Percentiles rank a stretch among this genome's conserved stretches.
Evolutionary conservation across 2,888 invertebrate species (phyloP).

Genomic region (Slavum lentiscoides): DNA sequence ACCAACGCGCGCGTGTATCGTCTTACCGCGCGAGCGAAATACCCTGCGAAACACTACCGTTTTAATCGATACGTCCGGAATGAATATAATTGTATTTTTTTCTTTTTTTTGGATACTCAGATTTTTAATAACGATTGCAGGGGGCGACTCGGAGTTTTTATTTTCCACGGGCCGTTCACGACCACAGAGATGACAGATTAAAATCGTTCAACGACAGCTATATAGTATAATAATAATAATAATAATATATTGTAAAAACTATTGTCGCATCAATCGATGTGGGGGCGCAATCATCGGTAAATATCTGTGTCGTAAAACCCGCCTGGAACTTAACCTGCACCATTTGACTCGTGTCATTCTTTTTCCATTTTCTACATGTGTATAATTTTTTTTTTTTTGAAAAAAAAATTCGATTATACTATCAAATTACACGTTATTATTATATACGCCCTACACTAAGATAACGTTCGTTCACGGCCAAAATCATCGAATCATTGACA

Average conservation of each 20-base stretch:
- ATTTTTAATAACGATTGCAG: constrained; percentile 8
- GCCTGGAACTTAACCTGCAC: background rate
- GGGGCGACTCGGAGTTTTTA: background rate
- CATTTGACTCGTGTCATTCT: constrained; percentile 21
- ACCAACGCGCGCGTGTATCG: constrained; percentile 28
- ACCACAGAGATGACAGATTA: constrained; percentile 9
- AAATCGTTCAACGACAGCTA: constrained; percentile 21
- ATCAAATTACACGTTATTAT: constrained; percentile 8
- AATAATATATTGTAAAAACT: background rate
- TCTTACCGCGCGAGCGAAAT: constrained; percentile 31
- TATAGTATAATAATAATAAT: background rate
- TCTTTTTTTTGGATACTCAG: constrained; percentile 3
- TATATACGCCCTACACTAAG: background rate
- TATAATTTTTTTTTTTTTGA: background rate
- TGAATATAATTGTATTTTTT: constrained; percentile 19
- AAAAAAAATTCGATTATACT: background rate
- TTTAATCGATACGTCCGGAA: constrained; percentile 53
- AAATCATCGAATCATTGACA: background rate
- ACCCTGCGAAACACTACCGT: constrained; percentile 41
- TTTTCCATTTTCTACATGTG: background rate
- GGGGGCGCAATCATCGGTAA: background rate
- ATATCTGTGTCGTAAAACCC: constrained; percentile 37
- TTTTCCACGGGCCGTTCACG: background rate
- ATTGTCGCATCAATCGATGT: constrained; percentile 11
- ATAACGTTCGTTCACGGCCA: background rate